Conservation (phyloP, 2,888 invertebrate species). For the Rotaria socialis region DNA sequence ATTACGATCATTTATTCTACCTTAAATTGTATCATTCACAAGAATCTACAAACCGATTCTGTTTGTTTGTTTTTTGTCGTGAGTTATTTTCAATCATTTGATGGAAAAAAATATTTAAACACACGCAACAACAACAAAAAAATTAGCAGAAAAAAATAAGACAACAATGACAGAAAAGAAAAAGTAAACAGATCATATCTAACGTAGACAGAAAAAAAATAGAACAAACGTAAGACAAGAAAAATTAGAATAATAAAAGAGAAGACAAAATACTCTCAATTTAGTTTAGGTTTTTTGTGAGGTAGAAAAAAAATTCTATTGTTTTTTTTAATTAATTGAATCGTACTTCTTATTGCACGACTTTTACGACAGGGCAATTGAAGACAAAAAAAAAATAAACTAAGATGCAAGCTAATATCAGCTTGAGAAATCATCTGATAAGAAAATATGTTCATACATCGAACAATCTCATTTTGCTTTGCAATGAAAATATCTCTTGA, state of each 20-base stretch:
- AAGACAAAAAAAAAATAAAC: neutral
- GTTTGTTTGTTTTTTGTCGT: neutral
- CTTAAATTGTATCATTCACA: neutral
- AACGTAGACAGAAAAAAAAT: neutral
- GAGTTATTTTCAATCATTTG: neutral
- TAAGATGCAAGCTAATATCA: neutral
- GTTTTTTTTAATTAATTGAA: neutral
- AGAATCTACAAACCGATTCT: constrained; percentile 21
- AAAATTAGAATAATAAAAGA: neutral
- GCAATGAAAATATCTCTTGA: neutral
- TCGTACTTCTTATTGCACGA: neutral
- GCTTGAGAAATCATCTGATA: neutral
- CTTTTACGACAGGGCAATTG: neutral
- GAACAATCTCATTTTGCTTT: neutral
- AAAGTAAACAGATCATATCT: constrained; percentile 9
- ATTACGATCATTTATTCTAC: constrained; percentile 25
- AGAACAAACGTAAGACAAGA: neutral
- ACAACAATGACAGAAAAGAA: neutral
- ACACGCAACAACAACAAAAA: neutral
- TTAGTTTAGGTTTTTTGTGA: neutral
- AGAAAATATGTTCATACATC: neutral
- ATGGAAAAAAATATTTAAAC: constrained; percentile 6
- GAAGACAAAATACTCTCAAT: neutral
- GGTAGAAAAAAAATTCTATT: neutral
- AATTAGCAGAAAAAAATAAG: neutral